Percentiles rank a stretch among this genome's conserved stretches.
These are phyloP conservation scores for Lasioglossum villosulum DNA, from an alignment of 2,888 invertebrate species.

Conservation along the genomic window DNA sequence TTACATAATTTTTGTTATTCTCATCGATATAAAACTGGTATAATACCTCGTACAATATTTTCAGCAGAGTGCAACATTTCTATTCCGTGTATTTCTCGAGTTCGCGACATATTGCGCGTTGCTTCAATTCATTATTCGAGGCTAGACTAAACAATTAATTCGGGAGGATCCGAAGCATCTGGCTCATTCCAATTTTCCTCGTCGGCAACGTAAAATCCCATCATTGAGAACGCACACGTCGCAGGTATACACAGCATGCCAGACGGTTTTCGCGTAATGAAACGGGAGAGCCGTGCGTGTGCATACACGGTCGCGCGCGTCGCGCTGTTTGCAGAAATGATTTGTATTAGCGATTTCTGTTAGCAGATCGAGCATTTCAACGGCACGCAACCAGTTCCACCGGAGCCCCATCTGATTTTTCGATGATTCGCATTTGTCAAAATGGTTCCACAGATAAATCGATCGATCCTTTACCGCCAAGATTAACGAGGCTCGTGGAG, in stretches of 20 bases:
- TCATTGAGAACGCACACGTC: slow-evolving; percentile 19
- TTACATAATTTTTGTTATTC: too few species aligned
- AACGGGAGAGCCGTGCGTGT: slow-evolving; percentile 42
- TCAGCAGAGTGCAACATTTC: too few species aligned
- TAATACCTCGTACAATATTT: too few species aligned
- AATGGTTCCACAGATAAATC: slow-evolving; percentile 25
- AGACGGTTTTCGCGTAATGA: slow-evolving; percentile 38
- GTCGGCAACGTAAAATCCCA: slow-evolving; percentile 2
- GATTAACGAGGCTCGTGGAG: neutral
- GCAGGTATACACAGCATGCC: slow-evolving; percentile 34
- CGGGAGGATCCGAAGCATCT: neutral
- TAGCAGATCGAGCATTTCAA: slow-evolving; percentile 28
- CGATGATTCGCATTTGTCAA: slow-evolving; percentile 31
- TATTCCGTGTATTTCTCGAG: neutral
- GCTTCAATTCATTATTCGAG: neutral
- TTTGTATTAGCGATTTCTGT: slow-evolving; percentile 30
- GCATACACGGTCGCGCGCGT: slow-evolving; percentile 30
- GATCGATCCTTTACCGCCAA: neutral
- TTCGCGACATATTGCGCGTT: neutral
- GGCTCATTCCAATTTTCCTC: neutral
- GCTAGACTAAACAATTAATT: neutral
- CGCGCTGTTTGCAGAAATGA: slow-evolving; percentile 47
- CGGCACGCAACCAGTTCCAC: slow-evolving; percentile 1
- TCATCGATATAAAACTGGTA: too few species aligned
- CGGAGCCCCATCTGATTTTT: slow-evolving; percentile 35